Base-by-base conservation (phyloP, 1,140 invertebrate genomes). In the Spodoptera litura region DNA sequence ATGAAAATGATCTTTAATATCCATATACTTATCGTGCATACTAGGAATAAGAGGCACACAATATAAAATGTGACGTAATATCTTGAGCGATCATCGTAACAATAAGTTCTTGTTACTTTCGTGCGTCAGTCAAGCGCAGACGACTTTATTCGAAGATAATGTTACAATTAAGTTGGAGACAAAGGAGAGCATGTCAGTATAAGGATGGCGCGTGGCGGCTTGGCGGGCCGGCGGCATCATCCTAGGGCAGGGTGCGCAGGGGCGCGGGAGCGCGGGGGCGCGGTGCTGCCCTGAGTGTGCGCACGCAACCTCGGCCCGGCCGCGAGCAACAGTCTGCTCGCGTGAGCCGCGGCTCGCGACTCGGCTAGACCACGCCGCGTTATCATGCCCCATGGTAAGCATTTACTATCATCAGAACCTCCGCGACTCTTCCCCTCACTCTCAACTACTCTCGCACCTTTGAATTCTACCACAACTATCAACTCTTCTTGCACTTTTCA, bases 261-360 rank as follows among this genome's bases (percentile, higher is more conserved):
- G 49, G 80, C 78, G 79, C n/a, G 80, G 80, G 78, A 61, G 56
- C 66, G 81, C 53, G 79, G 74, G 83, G 82, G 79, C 82, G 81
- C 73, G 83, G 77, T 74, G 80, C 58, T 20, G 87, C 88, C 95
- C 35, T 93, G 80, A 91, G 95, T 93, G 93, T 82, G 95, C 96
- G 81, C 94, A 95, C 86, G 95, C 96, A 82, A 93, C 94, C 78
- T 87, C 95, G 70, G 95, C 96, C 85, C 95, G 96, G 89, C 96
- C 87, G 81, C 76, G 85, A 91, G 92, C 91, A 93, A 93, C 92
- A 93, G 92, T 93, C 91, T 91, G 91, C 84, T 89, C 90, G 89
- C 89, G 91, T 91, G 88, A 88, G 88, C 88, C 87, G 85, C 73
- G 83, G 86, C 85, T 82, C 84, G 88, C 85, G 83, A 87, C 86